These are phyloP conservation scores for Abramis brama DNA, from an alignment of 2,113 vertebrate species.

Conservation along the genomic window DNA sequence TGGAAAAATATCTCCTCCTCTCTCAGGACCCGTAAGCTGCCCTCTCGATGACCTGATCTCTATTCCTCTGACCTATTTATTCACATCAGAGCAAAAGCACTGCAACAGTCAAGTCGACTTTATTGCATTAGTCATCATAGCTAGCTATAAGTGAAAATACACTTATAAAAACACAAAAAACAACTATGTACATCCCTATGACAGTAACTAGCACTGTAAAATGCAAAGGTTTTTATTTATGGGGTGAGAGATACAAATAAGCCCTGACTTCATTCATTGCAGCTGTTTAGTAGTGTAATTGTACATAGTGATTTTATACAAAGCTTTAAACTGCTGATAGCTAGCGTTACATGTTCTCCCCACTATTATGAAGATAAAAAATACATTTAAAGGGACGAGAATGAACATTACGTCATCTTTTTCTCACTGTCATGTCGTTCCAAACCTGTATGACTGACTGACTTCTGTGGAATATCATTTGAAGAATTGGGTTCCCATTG, in stretches of 20 bases:
- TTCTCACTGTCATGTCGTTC: not conserved
- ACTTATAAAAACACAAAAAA: not conserved
- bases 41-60: slow-evolving; percentile 35
- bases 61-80: slow-evolving; percentile 56
- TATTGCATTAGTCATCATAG: not conserved
- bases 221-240: slow-evolving; percentile 4
- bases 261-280: not conserved
- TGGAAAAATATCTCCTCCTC: slow-evolving; percentile 47
- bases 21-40: slow-evolving; percentile 55
- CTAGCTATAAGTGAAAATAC: not conserved
- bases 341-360: not conserved
- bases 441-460: not conserved
- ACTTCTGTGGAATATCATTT: not conserved
- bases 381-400: not conserved
- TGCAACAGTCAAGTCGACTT: not conserved
- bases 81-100: slow-evolving; percentile 30
- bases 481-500: not conserved
- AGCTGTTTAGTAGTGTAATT: slow-evolving; percentile 21
- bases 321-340: slow-evolving; percentile 29
- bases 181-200: not conserved
- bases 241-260: not conserved
- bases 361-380: not conserved
- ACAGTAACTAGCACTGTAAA: slow-evolving; percentile 16
- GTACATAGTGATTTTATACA: slow-evolving; percentile 27
- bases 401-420: not conserved